Evolutionary conservation across 2,888 invertebrate genomes (phyloP).

Genomic region (Epiperipatus broadwayi): DNA sequence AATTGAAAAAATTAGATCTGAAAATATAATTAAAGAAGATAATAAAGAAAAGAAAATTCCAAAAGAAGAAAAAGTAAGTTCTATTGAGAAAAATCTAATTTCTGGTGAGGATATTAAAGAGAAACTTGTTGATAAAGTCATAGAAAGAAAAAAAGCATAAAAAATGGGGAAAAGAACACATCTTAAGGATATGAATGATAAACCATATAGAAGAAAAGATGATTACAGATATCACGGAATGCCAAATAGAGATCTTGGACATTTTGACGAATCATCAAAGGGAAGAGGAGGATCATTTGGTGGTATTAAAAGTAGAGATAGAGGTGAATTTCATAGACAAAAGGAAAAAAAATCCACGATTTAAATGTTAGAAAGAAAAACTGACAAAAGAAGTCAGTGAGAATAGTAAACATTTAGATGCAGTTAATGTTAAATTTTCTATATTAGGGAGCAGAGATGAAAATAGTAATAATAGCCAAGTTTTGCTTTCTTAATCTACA

Average conservation of each 20-base stretch:
- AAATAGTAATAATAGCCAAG: conserved; percentile 20
- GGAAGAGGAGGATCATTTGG: conserved; percentile 15
- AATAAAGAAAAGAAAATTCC: conserved; percentile 17
- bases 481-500: too few relatives aligned
- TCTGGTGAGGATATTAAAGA: too few relatives aligned
- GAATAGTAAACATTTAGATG: conserved; percentile 16
- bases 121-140: too few relatives aligned
- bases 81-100: too few relatives aligned
- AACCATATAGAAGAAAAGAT: conserved; percentile 9
- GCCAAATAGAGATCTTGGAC: conserved; percentile 14
- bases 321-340: conserved; percentile 18
- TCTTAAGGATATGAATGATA: conserved; percentile 14
- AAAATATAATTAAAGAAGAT: conserved; percentile 17
- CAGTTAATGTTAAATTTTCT: too few relatives aligned
- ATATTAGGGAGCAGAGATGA: conserved; percentile 18
- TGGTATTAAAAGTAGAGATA: conserved; percentile 24
- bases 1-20: conserved; percentile 15
- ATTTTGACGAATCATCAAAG: too few relatives aligned
- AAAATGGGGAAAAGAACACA: conserved; percentile 26
- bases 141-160: conserved; percentile 14
- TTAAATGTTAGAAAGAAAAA: conserved; percentile 17
- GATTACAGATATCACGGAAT: conserved; percentile 4
- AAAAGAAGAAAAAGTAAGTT: too few relatives aligned
- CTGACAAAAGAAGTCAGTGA: conserved; percentile 16
- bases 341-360: conserved; percentile 18